A percentile compares a stretch with the other conserved stretches of the same genome.
Conservation (phyloP, 2,797 vertebrate species). For the Tapirus indicus region DNA sequence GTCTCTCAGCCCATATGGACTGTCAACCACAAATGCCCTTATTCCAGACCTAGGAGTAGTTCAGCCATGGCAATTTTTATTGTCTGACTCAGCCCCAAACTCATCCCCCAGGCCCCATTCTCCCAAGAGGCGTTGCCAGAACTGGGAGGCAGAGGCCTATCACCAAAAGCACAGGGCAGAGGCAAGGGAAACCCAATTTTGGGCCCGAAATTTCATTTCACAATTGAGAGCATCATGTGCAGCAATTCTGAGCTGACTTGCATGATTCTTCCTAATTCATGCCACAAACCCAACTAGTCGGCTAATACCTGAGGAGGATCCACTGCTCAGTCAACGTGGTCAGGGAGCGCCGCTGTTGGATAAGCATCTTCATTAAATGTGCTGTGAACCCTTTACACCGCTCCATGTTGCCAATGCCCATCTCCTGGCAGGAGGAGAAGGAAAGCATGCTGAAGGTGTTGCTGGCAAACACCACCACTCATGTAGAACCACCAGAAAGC, state of each 20-base stretch:
- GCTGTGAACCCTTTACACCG: conserved; percentile 96
- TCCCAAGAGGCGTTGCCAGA: background rate
- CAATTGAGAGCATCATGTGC: background rate
- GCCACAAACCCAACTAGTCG: background rate
- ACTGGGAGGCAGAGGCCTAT: accelerated
- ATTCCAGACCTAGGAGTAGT: background rate
- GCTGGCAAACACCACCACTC: background rate
- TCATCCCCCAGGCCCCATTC: background rate
- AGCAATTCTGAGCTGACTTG: background rate
- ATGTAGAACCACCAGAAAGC: background rate
- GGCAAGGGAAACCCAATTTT: background rate
- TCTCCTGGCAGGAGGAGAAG: conserved; percentile 89
- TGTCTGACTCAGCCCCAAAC: background rate
- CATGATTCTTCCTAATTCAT: background rate
- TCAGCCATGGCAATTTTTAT: background rate
- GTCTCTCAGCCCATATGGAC: background rate
- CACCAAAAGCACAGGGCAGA: background rate
- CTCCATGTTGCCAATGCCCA: conserved; percentile 93
- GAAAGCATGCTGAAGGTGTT: background rate
- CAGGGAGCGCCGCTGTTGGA: conserved; percentile 93
- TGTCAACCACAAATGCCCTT: background rate
- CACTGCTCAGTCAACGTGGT: conserved; percentile 93
- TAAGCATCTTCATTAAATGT: conserved; percentile 95
- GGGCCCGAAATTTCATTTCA: background rate
- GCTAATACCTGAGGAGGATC: conserved; percentile 92